phyloP scores from a whole-genome alignment of 2,797 vertebrate species.

The Syngnathus acus region DNA sequence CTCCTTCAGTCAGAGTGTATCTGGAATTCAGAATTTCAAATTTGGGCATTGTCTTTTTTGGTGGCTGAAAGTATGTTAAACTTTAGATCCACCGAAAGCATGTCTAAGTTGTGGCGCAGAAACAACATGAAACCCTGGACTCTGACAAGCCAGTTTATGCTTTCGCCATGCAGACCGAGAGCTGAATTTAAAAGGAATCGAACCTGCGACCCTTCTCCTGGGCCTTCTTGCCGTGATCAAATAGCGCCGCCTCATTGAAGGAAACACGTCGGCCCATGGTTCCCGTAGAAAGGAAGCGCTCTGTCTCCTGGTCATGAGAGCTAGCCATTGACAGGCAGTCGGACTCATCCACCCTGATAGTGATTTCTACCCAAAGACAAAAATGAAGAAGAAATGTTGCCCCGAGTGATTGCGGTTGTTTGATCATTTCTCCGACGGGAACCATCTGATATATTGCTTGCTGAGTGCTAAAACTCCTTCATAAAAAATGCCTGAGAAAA shows the following conservation, averaged over 20 bases:
- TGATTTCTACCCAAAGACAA: constrained; percentile 75
- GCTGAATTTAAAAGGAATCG: constrained; percentile 13
- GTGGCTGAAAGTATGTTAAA: no score
- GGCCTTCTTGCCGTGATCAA: constrained; percentile 83
- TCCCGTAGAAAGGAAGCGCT: constrained; percentile 88
- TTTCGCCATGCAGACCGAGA: no score
- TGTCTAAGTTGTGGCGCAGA: no score
- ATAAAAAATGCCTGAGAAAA: constrained; percentile 13
- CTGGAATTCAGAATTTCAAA: constrained; percentile 51
- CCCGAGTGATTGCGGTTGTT: neutral
- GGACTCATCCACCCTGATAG: constrained; percentile 83
- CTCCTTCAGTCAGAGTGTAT: constrained; percentile 94
- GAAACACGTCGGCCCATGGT: constrained; percentile 88
- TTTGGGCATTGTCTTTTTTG: no score
- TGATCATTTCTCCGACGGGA: neutral
- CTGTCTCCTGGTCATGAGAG: constrained; percentile 80
- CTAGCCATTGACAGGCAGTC: constrained; percentile 82
- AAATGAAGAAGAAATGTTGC: constrained; percentile 5
- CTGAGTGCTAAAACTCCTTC: constrained; percentile 24
- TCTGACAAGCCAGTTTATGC: no score
- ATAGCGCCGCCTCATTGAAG: constrained; percentile 94
- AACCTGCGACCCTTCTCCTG: constrained; percentile 95
- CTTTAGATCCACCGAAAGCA: no score
- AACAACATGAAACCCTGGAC: no score
- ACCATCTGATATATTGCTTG: constrained; percentile 1